Evolutionary conservation across 2,113 vertebrate genomes (phyloP).

Genomic region (Xenopus borealis): DNA sequence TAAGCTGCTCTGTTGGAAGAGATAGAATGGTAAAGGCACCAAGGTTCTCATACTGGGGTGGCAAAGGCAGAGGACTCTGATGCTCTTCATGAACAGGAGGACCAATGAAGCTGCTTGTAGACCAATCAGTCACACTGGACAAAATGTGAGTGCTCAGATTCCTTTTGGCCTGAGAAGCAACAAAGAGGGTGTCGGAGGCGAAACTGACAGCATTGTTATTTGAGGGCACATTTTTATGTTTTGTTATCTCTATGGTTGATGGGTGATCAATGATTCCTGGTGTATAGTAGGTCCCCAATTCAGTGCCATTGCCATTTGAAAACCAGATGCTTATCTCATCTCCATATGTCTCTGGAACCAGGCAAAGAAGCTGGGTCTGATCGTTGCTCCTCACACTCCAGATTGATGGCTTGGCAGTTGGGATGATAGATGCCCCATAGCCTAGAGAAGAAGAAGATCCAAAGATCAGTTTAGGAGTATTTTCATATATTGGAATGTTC

Average conservation of each 20-base stretch:
- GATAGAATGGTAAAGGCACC: background rate
- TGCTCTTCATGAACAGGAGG: background rate
- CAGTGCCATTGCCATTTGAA: slow-evolving; percentile 6
- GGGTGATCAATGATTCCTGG: background rate
- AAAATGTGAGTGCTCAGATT: background rate
- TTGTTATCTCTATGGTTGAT: no score
- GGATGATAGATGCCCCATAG: no score
- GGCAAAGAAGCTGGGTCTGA: background rate
- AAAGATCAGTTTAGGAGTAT: no score
- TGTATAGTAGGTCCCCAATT: background rate
- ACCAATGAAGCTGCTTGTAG: background rate
- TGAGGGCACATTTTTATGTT: background rate
- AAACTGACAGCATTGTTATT: background rate
- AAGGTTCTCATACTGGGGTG: background rate
- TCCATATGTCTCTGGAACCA: background rate
- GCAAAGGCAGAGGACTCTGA: background rate
- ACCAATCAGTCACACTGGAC: background rate
- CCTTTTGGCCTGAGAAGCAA: background rate
- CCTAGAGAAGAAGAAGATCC: no score
- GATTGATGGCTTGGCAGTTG: no score
- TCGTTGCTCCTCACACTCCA: no score
- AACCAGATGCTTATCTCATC: slow-evolving; percentile 19
- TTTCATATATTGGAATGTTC: no score
- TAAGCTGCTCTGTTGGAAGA: slow-evolving; percentile 1
- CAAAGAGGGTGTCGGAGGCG: background rate